Percentiles rank a stretch among this genome's conserved stretches.
phyloP scores from a whole-genome alignment of 2,888 invertebrate species.

The Caenorhabditis sinica region DNA sequence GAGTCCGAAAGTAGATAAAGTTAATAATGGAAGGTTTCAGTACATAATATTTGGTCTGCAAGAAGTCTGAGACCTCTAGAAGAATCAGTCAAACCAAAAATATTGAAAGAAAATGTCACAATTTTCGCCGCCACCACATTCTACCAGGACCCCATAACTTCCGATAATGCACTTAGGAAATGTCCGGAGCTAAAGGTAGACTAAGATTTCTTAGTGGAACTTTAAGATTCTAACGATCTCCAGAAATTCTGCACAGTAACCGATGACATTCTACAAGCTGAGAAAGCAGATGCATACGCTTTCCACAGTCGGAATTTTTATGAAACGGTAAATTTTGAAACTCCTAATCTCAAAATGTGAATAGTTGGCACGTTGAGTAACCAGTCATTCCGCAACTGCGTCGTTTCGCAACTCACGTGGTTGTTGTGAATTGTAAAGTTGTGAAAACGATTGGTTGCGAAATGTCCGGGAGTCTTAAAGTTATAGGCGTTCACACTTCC shows the following conservation, averaged over 20 bases:
- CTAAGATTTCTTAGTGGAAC: neutral
- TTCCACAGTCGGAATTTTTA: constrained; percentile 29
- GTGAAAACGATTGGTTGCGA: too few species aligned
- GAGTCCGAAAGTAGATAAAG: neutral
- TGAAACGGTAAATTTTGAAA: constrained; percentile 12
- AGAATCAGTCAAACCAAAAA: neutral
- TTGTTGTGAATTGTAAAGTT: too few species aligned
- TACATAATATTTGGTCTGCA: neutral
- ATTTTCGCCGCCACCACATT: constrained; percentile 8
- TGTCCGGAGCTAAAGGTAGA: constrained; percentile 17
- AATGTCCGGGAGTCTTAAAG: too few species aligned
- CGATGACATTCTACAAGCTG: neutral
- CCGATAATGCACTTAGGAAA: neutral
- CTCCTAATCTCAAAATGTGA: too few species aligned
- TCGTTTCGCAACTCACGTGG: too few species aligned
- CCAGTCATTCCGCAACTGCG: too few species aligned
- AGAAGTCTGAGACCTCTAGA: neutral
- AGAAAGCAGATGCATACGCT: neutral
- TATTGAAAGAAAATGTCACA: constrained; percentile 1
- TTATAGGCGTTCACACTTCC: neutral
- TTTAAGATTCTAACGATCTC: neutral
- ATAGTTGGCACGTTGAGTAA: too few species aligned
- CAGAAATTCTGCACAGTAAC: constrained; percentile 11
- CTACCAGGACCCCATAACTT: neutral
- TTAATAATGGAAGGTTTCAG: neutral